phyloP scores from a whole-genome alignment of 53 echinoderm and acorn worm genomes.

The Pentamera pediparva region DNA sequence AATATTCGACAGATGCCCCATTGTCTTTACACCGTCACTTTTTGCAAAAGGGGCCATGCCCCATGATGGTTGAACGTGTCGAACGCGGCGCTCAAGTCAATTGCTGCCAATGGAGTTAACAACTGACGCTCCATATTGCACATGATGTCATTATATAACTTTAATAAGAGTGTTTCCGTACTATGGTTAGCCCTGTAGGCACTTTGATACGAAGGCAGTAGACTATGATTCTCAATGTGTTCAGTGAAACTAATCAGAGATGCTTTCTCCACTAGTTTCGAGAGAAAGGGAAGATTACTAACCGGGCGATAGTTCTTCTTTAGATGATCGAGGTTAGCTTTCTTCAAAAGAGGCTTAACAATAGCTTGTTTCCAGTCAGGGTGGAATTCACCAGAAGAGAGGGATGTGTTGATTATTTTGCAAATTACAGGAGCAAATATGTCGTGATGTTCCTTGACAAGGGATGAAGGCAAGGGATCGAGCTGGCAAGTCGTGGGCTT shows the following conservation, averaged over 20 bases:
- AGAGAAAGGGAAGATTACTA: slow-evolving; percentile 2
- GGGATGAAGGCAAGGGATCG: slow-evolving; percentile 4
- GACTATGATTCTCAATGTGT: background rate
- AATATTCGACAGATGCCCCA: no score
- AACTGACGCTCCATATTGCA: slow-evolving; percentile 12
- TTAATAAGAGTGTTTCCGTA: slow-evolving; percentile 20
- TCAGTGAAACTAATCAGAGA: slow-evolving; percentile 16
- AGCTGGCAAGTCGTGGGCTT: slow-evolving; percentile 19
- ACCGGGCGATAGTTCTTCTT: slow-evolving; percentile 18
- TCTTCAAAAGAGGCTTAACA: slow-evolving; percentile 2
- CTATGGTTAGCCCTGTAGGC: slow-evolving; percentile 21
- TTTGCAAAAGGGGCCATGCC: no score
- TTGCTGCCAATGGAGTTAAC: slow-evolving; percentile 12
- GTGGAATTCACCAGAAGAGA: slow-evolving; percentile 12
- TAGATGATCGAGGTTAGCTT: background rate
- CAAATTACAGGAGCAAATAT: slow-evolving; percentile 16
- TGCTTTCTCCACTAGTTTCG: no score
- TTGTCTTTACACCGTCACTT: no score
- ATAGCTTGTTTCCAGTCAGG: slow-evolving; percentile 22
- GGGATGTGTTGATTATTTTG: no score
- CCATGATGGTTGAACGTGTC: slow-evolving; percentile 19
- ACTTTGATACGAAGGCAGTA: slow-evolving; percentile 23
- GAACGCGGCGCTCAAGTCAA: slow-evolving; percentile 12
- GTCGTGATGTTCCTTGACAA: slow-evolving; percentile 13
- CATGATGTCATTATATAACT: slow-evolving; percentile 2